Conservation (phyloP, 2,888 invertebrate species). For the Uloborus plumipes region DNA sequence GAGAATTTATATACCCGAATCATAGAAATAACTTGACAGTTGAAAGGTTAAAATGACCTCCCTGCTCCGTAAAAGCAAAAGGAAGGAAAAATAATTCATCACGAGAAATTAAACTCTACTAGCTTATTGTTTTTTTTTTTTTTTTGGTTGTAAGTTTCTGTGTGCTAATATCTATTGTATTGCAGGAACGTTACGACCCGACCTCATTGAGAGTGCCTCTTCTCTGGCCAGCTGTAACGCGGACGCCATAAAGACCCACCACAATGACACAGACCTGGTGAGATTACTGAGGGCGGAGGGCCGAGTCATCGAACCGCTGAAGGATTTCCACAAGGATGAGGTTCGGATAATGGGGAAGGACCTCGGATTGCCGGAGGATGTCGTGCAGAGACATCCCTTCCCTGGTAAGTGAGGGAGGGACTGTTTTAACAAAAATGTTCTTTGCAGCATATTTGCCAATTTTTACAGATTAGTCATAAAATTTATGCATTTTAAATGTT, state of each 20-base stretch:
- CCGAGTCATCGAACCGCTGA: slow-evolving; percentile 95
- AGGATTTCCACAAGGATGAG: slow-evolving; percentile 99
- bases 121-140: too few species aligned
- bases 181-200: slow-evolving; percentile 89
- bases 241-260: slow-evolving; percentile 98
- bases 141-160: too few species aligned
- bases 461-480: too few species aligned
- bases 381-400: slow-evolving; percentile 97
- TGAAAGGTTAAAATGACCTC: too few species aligned
- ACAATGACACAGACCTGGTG: slow-evolving; percentile 97
- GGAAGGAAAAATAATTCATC: not conserved
- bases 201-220: slow-evolving; percentile 98
- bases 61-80: not conserved
- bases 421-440: too few species aligned
- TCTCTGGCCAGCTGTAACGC: slow-evolving; percentile 85
- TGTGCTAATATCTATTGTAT: too few species aligned
- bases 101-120: too few species aligned
- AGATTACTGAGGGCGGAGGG: slow-evolving; percentile 81
- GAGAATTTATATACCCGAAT: too few species aligned
- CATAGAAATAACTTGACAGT: too few species aligned
- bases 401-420: slow-evolving; percentile 80
- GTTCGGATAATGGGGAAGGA: slow-evolving; percentile 89
- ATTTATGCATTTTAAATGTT: too few species aligned
- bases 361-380: slow-evolving; percentile 86
- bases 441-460: too few species aligned